Evolutionary conservation across 2,888 invertebrate species (phyloP).

Genomic region (Oscheius myriophilus): DNA sequence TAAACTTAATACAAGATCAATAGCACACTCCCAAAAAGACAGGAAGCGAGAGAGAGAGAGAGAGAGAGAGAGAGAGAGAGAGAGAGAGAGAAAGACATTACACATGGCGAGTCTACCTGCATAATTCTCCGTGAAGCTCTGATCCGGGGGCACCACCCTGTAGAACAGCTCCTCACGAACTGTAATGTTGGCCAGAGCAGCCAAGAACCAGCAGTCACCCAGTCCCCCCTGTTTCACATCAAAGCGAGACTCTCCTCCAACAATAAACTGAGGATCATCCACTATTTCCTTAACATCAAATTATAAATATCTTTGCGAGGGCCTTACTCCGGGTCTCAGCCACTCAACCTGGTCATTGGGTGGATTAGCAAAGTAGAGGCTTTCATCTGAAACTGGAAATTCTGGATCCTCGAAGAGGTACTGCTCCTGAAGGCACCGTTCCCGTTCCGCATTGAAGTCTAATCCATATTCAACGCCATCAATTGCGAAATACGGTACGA

Average conservation of each 20-base stretch:
- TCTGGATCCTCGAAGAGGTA: slow-evolving; percentile 87
- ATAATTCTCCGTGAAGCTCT: slow-evolving; percentile 83
- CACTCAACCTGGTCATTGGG: slow-evolving; percentile 88
- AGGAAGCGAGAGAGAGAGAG: background rate
- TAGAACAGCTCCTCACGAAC: slow-evolving; percentile 87
- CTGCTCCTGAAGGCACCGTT: slow-evolving; percentile 77
- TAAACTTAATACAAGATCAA: too few relatives aligned
- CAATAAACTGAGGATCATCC: slow-evolving; percentile 87
- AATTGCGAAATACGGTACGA: slow-evolving; percentile 48
- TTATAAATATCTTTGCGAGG: background rate
- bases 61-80: background rate
- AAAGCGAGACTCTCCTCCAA: slow-evolving; percentile 93
- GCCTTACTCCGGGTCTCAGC: slow-evolving; percentile 85
- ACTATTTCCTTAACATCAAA: slow-evolving; percentile 83
- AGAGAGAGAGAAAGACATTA: too few relatives aligned
- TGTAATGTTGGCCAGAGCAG: slow-evolving; percentile 90
- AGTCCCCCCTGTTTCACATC: slow-evolving; percentile 78
- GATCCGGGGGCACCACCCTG: slow-evolving; percentile 94
- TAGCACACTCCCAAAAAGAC: too few relatives aligned
- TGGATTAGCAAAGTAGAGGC: slow-evolving; percentile 85
- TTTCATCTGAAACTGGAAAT: slow-evolving; percentile 84
- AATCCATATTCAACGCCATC: slow-evolving; percentile 68
- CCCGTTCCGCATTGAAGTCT: slow-evolving; percentile 79
- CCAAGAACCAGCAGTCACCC: slow-evolving; percentile 72
- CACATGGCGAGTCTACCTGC: too few relatives aligned